Base-by-base conservation (phyloP, 2,113 vertebrate genomes). In the Macrotus californicus region DNA sequence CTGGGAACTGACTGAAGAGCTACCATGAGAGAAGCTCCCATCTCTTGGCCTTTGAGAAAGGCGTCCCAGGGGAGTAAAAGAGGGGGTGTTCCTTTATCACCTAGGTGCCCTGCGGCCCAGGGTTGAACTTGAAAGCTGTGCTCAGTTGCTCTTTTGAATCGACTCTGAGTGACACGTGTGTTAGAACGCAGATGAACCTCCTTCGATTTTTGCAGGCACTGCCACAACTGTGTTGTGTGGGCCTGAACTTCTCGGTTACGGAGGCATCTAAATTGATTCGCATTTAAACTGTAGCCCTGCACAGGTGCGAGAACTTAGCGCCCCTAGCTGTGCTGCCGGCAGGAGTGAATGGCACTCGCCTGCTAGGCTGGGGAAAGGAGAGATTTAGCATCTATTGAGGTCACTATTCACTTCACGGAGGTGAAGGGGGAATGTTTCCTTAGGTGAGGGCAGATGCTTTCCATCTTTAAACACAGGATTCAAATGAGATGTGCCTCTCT, bases 141-240 rank as follows among this genome's bases (percentile, higher is more conserved):
- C 76, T 92, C 96, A 95, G 93, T 86, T 69, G 87, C 94, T 93
- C 96, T 90, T 96, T 96, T 95, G 96, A 94, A 94, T 94, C 46
- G 64, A 46, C 79, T 34, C 88, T 36, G 34, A 41, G 91, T 87
- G 31, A 75, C 29, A 39, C 67, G 18, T 85, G 93, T 88, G 72
- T 69, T 66, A 29, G 95, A 94, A 96, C 96, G 90, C 82, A 97
- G 96, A 97, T 96, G 97, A 97, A 87, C 91, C 48, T 73, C 85
- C 43, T 66, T 84, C 75, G 52, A 77, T 93, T 93, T 88, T 81
- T 66, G 18, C 66, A 94, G 85, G 76, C 94, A 3, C 59, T 12
- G 59, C 4, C 24, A 89, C 75, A 72, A 73, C 86, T 77, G 72
- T 50, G 69, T 83, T 9, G 56, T 64, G 88, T 92, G 59, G 59